phyloP scores from a whole-genome alignment of 2,888 invertebrate genomes.

The Clepsis dumicolana region DNA sequence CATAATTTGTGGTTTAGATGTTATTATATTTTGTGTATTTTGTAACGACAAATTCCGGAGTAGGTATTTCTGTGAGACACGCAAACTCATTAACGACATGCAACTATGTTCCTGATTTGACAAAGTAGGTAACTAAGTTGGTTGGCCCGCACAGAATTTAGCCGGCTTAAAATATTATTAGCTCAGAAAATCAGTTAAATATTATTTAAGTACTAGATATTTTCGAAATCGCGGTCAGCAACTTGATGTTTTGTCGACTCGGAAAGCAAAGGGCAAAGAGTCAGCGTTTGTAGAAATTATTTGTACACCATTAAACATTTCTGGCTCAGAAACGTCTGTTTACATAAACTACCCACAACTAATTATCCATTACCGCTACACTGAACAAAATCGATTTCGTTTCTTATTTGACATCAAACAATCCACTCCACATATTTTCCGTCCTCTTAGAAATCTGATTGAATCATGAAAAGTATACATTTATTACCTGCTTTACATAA shows the following conservation, averaged over 20 bases:
- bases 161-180: not conserved
- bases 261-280: not conserved
- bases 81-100: not conserved
- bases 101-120: not conserved
- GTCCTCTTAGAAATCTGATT: slow-evolving; percentile 13
- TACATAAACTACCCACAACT: not conserved
- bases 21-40: not conserved
- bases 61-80: not conserved
- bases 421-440: not conserved
- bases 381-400: not conserved
- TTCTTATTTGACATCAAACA: not conserved
- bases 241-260: not conserved
- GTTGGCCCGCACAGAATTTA: not conserved
- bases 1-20: not conserved
- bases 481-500: not conserved
- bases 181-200: not conserved
- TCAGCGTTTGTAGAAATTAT: not conserved
- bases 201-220: not conserved
- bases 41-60: not conserved
- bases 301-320: slow-evolving; percentile 8
- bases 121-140: not conserved
- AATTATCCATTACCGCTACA: slow-evolving; percentile 1
- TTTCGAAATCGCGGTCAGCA: not conserved
- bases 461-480: not conserved
- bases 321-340: slow-evolving; percentile 1